Evolutionary conservation across 2,113 vertebrate species (phyloP), one percentile per base, ranked within the genome.

Genomic region (Indicator indicator): DNA sequence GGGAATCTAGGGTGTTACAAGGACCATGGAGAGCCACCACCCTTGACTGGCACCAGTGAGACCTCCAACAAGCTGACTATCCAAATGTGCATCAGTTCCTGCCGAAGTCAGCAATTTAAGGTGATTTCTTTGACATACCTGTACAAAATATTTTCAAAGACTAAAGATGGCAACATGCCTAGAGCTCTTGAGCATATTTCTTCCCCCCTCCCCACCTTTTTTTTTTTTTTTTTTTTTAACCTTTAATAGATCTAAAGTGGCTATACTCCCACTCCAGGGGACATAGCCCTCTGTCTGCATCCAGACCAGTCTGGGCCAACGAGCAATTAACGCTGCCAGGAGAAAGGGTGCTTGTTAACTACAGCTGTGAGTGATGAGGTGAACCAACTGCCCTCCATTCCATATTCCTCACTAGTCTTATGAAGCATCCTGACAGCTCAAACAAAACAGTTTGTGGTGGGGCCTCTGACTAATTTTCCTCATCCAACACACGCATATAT

Each of bases 1-100:
- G 99, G 99, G n/a, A 99, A 99, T 93, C 95, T 99, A 26, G 99
- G 99, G 69, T 99, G 99, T 96, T 99, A 99, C 97, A 99, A 98
- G 95, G 99, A 99, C 96, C 99, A 98, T 24, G 99, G 99, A 16
- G 98, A 99, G 93, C 99, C 99, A 6, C 98, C 99, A 4, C 98
- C 99, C 80, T 88, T 99, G 80, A 98, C 99, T 18, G 99, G 99
- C 5, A 97, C 97, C 97, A 99, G 98, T 2, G 98, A 99, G 95
- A 99, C 99, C 2, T 99, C 98, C 94, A 99, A 99, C 94, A 99
- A 99, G 67, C 99, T 99, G 32, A 99, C 99, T 18, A 99, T 99
- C 80, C 99, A 99, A 90, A 98, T 98, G 70, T 99, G 99, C 90
- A 99, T 99, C 97, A 99, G 98, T 89, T 99, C 99, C 96, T 99